Evolutionary conservation across 2,888 invertebrate genomes (phyloP).

Genomic region (Hypselothyrea guttata): DNA sequence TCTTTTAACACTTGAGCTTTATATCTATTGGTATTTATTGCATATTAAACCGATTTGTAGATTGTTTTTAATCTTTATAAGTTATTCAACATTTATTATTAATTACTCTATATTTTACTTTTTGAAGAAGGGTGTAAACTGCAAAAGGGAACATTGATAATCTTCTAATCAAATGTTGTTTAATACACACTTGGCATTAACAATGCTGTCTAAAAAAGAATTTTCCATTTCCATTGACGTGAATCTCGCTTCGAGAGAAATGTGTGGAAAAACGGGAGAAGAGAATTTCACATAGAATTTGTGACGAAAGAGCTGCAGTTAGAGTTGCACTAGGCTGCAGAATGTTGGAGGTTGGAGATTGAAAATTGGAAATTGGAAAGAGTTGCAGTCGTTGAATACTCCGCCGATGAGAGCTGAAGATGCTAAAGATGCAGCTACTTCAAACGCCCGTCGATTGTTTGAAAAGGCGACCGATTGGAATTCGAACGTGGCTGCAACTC

Average conservation of each 20-base stretch:
- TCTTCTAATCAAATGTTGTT: too few species aligned
- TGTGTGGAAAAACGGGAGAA: constrained; percentile 22
- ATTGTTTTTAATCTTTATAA: too few species aligned
- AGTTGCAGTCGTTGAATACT: background rate
- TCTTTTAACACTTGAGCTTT: too few species aligned
- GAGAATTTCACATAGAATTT: constrained; percentile 39
- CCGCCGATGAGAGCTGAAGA: background rate
- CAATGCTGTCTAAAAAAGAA: constrained; percentile 12
- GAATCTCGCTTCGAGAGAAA: constrained; percentile 27
- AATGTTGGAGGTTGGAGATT: background rate
- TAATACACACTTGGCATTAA: background rate
- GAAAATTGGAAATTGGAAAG: background rate
- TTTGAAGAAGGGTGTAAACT: too few species aligned
- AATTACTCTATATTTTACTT: too few species aligned
- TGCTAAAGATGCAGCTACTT: constrained; percentile 41
- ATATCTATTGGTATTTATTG: too few species aligned
- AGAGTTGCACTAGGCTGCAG: constrained; percentile 6
- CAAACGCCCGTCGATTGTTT: constrained; percentile 73
- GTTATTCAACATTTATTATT: too few species aligned
- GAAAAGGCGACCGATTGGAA: constrained; percentile 51
- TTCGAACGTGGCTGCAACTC: constrained; percentile 55
- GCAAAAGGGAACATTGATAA: too few species aligned
- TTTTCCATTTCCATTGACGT: constrained; percentile 20
- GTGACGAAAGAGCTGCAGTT: constrained; percentile 10
- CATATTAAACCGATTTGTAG: too few species aligned